Percentiles rank a stretch among this genome's conserved stretches.
Evolutionary conservation across 37 sponge, comb jelly and placozoan genomes (phyloP).

Genomic region (Spongia lamella): DNA sequence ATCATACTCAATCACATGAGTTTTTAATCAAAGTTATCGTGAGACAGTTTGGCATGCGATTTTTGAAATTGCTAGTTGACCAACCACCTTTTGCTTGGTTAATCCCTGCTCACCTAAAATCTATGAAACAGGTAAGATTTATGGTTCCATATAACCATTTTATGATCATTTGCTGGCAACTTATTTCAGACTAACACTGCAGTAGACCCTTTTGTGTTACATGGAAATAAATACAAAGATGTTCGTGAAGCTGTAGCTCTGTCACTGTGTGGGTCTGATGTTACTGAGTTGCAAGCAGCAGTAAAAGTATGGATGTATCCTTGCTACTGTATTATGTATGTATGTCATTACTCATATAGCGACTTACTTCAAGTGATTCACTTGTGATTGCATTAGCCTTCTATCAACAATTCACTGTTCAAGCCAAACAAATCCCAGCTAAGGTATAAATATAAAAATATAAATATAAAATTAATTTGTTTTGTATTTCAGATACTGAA

Average conservation of each 20-base stretch:
- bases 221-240: slow-evolving; percentile 25
- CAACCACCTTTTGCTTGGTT: slow-evolving; percentile 37
- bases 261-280: slow-evolving; percentile 31
- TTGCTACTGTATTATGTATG: no score
- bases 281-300: slow-evolving; percentile 5
- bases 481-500: slow-evolving; percentile 4
- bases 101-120: slow-evolving; percentile 31
- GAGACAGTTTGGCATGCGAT: slow-evolving; percentile 47
- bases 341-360: neutral
- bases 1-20: slow-evolving; percentile 24
- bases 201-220: slow-evolving; percentile 62
- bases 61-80: slow-evolving; percentile 23
- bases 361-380: neutral
- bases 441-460: no score
- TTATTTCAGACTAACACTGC: slow-evolving; percentile 23
- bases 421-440: no score
- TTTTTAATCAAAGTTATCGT: slow-evolving; percentile 65
- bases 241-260: slow-evolving; percentile 39
- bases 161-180: no score
- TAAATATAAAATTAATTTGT: no score
- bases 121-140: slow-evolving; percentile 36
- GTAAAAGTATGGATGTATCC: slow-evolving; percentile 14
- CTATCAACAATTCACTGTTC: no score
- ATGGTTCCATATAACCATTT: no score
- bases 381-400: no score